Base-by-base conservation (phyloP, 2,888 invertebrate genomes). In the Hetaerina titia region DNA sequence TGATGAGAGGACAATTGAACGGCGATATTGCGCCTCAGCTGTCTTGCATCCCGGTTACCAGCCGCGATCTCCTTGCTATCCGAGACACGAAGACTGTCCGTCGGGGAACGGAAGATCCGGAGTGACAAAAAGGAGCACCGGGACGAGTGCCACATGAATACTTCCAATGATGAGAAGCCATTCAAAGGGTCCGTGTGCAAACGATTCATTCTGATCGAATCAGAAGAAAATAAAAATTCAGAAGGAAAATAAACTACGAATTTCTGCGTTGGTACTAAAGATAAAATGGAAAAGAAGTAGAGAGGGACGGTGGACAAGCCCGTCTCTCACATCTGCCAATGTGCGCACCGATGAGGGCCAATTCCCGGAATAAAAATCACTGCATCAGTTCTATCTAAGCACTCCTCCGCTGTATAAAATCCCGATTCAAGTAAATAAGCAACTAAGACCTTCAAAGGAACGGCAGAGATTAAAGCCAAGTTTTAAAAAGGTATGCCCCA, bases 131-230 rank as follows among this genome's bases (percentile, higher is more conserved):
- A 58, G n/a, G 13, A n/a, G 57, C 2, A 9, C 81, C 11, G 13
- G 31, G 81, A 81, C 81, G 81, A 31, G 81, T 31, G 81, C 81
- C 81, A 31, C 31, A 81, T 81, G 81, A 81, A 81, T 81, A 13
- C 31, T 25, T 81, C 81, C 11, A 25, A 31, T 25, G 81, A 81
- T 31, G 81, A 31, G 11, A 31, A 31, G 81, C 31, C 0, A 15
- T 25, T 31, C 81, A 31, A 81, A 81, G 81, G 31, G 17, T 31
- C 31, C 15, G 81, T 81, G 25, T 81, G 81, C 31, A 81, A 81
- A 81, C 81, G 81, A 81, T 81, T 25, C 22, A 25, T 31, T 31
- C 81, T 81, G 25, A 81, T 81, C 25, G 31, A 81, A 81, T 81
- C 81, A 31, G 5, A 13, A 31, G 81, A 81, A 31, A 22, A 13